Percentiles rank a stretch among this genome's conserved stretches.
These are phyloP conservation scores for Oenanthe melanoleuca DNA, from an alignment of 2,113 vertebrate genomes.

Conservation along the genomic window DNA sequence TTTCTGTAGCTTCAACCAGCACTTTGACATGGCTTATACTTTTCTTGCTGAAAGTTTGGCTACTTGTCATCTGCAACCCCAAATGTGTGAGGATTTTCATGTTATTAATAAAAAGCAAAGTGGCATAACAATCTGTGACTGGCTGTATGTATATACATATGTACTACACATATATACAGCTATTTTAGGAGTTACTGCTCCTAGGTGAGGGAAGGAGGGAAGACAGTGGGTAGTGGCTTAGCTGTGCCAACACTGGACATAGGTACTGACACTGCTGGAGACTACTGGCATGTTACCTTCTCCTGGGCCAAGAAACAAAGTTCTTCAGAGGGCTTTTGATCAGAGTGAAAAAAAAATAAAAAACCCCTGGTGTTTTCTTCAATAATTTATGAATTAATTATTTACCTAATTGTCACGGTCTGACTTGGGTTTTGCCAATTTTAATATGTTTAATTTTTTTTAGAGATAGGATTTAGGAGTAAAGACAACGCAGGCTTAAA, in stretches of 20 bases:
- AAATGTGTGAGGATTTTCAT: neutral
- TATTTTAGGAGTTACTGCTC: neutral
- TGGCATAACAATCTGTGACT: neutral
- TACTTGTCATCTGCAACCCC: neutral
- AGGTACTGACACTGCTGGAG: neutral
- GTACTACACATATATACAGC: no score
- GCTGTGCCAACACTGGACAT: neutral
- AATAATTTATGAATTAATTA: neutral
- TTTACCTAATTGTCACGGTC: neutral
- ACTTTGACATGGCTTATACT: neutral
- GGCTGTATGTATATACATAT: neutral
- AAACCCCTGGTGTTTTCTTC: neutral
- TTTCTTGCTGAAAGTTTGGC: neutral
- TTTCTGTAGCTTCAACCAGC: neutral
- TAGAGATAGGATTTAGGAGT: no score
- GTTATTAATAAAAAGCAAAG: neutral
- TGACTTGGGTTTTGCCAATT: no score
- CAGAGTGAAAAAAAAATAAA: no score
- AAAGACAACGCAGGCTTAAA: no score
- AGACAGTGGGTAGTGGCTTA: neutral
- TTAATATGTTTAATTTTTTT: no score
- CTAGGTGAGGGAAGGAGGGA: neutral
- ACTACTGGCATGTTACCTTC: neutral
- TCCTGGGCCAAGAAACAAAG: neutral
- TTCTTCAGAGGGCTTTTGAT: neutral